Base-by-base conservation (phyloP, 2,888 invertebrate species). In the Pterostichus madidus region DNA sequence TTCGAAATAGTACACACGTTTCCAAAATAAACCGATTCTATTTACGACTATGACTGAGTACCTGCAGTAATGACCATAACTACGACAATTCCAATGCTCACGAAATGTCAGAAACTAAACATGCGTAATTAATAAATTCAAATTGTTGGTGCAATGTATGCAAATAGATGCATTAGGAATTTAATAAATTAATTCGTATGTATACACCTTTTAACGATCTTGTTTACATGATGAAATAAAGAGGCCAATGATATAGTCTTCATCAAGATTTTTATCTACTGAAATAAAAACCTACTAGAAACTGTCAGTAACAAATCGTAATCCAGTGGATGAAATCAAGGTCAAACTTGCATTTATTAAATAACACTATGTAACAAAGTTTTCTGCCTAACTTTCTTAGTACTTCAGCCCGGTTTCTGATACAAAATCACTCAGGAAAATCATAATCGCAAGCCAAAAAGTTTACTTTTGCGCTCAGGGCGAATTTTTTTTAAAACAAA, bases 121-220 rank as follows among this genome's bases (percentile, higher is more conserved):
- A 13, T 35, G 13, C 35, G 59, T 77, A 77, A 77, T 77, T 77
- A 77, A 77, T 59, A 77, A 77, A 77, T 77, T 59, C 77, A 15
- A 44, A 44, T 39, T 17, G 15, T 15, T 71, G 7, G 5, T 15
- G n/a, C 8, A 15, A 15, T 13, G 71, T 46, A 71, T 71, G 15
- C 46, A 44, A 71, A 71, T 71, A n/a, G 1, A 44, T n/a, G 7
- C 15, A 71, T 71, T 71, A 44, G 44, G 24, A 71, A 44, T 71
- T 44, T 71, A 13, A 75, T 75, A 49, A 49, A 49, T 75, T 49
- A 49, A 49, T 75, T 13, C 31, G 31, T 52, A 49, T 46, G 13
- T 8, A 46, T 73, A 17, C 17, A 17, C 24, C 64, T 32, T 52
- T 15, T 75, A 49, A 75, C 17, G 52, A 75, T 75, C 52, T 49